These are phyloP conservation scores for Aplochiton taeniatus DNA, from an alignment of 2,797 vertebrate genomes.

Conservation along the genomic window DNA sequence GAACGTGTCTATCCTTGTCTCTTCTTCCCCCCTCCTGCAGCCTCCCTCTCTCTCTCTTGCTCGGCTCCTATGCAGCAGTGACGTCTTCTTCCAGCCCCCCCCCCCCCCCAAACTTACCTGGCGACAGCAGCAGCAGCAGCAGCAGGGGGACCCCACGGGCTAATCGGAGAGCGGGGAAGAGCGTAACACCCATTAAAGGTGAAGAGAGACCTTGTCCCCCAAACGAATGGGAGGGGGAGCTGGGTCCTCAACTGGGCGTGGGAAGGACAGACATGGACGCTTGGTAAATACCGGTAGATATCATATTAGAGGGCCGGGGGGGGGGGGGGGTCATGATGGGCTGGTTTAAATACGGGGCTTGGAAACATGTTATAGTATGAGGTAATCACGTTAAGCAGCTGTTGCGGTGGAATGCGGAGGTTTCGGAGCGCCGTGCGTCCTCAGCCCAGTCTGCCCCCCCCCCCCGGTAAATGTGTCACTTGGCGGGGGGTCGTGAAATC, in stretches of 20 bases:
- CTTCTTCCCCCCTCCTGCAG: too few relatives aligned
- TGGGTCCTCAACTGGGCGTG: too few relatives aligned
- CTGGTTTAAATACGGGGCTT: neutral
- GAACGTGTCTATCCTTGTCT: neutral
- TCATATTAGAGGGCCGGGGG: neutral
- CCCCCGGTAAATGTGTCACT: too few relatives aligned
- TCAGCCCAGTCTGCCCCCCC: too few relatives aligned
- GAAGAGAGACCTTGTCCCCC: slow-evolving; percentile 27
- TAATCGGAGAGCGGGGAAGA: slow-evolving; percentile 17
- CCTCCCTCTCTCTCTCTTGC: neutral
- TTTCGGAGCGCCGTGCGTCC: too few relatives aligned
- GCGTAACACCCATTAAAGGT: slow-evolving; percentile 43
- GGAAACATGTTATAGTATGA: neutral
- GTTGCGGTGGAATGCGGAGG: too few relatives aligned
- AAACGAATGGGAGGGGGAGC: slow-evolving; percentile 16
- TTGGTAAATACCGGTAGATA: neutral
- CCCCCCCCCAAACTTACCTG: slow-evolving; percentile 5
- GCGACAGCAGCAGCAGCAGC: slow-evolving; percentile 35
- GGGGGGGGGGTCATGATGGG: neutral
- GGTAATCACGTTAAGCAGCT: too few relatives aligned
- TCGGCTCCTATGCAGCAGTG: neutral
- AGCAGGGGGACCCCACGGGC: slow-evolving; percentile 38
- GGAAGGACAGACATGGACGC: neutral
- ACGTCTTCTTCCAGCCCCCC: too few relatives aligned
- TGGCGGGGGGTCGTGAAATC: too few relatives aligned